Evolutionary conservation across 2,888 invertebrate species (phyloP), one percentile per base, ranked within the genome.

Genomic region (Andrena camellia): DNA sequence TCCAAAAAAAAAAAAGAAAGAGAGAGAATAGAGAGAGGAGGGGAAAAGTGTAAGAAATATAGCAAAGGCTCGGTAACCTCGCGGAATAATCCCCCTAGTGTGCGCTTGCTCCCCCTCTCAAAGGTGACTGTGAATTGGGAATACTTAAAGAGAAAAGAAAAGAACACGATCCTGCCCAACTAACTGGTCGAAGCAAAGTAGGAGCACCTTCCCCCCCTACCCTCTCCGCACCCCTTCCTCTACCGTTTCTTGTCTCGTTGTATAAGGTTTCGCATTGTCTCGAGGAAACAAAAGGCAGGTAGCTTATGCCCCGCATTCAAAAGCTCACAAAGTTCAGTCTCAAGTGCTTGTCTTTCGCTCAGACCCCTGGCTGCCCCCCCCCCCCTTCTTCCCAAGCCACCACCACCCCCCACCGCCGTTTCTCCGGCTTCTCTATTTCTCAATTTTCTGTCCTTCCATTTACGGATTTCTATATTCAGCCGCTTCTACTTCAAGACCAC

Each of bases 301-400:
- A 90, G 90, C 91, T 90, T 90, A 90, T 87, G 90, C 84, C 85
- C 86, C 86, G 88, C 89, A 90, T 90, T 91, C 90, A 90, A 90
- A 91, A 91, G 91, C 91, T 90, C 89, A 69, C 89, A 91, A 91
- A 92, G 91, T 91, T 91, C 92, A 90, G 90, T 92, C 91, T 91
- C 90, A 90, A 91, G 91, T 90, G 89, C 89, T 88, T 84, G 84
- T 86, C 83, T 81, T 82, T 84, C 84, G 84, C 81, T 86, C 81
- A 85, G 87, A 86, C 86, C 79, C 72, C 69, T 13, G 67, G 67
- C 73, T 63, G 52, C 75, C 64, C 52, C 66, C 75, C 42, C 54
- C 64, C 52, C 66, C 75, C 42, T 50, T 68, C 69, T 54, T 31
- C 54, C 42, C 52, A 29, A 31, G 42, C 52, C 64, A 42, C 68